These are phyloP conservation scores for Oligia strigilis DNA, from an alignment of 2,888 invertebrate genomes.

Conservation along the genomic window DNA sequence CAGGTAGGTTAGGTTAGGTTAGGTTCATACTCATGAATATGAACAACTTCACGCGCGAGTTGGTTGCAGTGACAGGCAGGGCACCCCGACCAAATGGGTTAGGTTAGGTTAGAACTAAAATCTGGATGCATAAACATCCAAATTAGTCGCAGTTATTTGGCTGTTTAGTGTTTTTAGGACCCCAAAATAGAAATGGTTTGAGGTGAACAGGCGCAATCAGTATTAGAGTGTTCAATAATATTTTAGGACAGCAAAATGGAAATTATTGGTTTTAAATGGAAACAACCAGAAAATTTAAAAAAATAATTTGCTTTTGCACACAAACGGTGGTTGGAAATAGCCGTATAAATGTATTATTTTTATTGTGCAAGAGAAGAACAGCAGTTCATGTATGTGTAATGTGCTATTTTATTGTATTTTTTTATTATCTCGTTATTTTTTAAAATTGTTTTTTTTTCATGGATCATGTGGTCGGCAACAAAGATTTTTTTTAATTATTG, in stretches of 20 bases:
- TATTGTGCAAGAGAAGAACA: too few species aligned
- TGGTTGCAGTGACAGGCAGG: too few species aligned
- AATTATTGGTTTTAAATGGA: not conserved
- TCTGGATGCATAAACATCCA: not conserved
- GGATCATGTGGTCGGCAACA: not conserved
- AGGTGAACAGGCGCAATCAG: too few species aligned
- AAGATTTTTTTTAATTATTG: not conserved
- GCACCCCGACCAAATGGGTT: too few species aligned
- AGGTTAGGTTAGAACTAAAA: not conserved
- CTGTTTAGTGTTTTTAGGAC: too few species aligned
- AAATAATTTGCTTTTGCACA: not conserved
- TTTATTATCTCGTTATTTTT: not conserved
- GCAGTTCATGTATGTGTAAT: not conserved
- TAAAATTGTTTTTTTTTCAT: not conserved
- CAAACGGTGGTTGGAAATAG: not conserved
- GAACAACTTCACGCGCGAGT: not conserved
- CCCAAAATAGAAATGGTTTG: too few species aligned
- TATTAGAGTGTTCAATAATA: not conserved
- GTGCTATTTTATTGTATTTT: not conserved
- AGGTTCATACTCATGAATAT: not conserved
- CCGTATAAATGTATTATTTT: not conserved
- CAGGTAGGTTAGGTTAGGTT: not conserved
- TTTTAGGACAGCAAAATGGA: not conserved
- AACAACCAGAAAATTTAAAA: not conserved
- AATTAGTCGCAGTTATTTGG: not conserved